Percentiles rank a stretch among this genome's conserved stretches.
Evolutionary conservation across 1,140 invertebrate genomes (phyloP).

Genomic region (Anoplophora glabripennis): DNA sequence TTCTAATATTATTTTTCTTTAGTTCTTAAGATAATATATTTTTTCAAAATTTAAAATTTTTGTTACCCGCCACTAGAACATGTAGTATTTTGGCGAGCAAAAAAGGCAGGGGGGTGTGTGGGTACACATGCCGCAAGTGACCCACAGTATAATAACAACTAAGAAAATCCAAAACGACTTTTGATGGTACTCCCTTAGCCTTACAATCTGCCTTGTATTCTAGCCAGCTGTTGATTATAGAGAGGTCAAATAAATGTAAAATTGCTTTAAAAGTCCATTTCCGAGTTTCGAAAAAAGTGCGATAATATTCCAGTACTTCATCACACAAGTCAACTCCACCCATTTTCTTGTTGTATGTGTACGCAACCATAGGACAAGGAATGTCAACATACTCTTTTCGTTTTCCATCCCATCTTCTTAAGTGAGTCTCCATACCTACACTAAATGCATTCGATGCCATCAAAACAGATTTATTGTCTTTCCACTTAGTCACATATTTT

Average conservation of each 20-base stretch:
- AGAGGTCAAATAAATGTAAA: constrained; percentile 4
- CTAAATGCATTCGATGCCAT: not conserved
- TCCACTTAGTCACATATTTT: constrained; percentile 8
- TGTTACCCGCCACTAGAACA: no score
- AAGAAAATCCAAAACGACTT: no score
- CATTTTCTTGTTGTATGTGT: constrained; percentile 5
- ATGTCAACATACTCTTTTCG: not conserved
- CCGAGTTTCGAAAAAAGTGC: constrained; percentile 6
- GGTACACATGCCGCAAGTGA: no score
- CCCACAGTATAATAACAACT: no score
- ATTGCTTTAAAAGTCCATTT: constrained; percentile 11
- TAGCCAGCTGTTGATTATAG: constrained; percentile 9
- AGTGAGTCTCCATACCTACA: not conserved
- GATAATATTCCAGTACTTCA: constrained; percentile 6
- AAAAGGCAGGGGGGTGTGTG: no score
- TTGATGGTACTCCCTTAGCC: not conserved
- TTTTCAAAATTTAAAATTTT: no score
- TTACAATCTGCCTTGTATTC: constrained; percentile 9
- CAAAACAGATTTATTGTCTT: not conserved
- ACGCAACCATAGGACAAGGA: not conserved
- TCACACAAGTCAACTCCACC: constrained; percentile 10
- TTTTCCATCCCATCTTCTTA: constrained; percentile 1
- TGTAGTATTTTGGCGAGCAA: no score
- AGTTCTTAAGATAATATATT: no score
- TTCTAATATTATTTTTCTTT: no score